Evolutionary conservation across 2,888 invertebrate species (phyloP), one percentile per base, ranked within the genome.

Genomic region (Acanthococcus lagerstroemiae): DNA sequence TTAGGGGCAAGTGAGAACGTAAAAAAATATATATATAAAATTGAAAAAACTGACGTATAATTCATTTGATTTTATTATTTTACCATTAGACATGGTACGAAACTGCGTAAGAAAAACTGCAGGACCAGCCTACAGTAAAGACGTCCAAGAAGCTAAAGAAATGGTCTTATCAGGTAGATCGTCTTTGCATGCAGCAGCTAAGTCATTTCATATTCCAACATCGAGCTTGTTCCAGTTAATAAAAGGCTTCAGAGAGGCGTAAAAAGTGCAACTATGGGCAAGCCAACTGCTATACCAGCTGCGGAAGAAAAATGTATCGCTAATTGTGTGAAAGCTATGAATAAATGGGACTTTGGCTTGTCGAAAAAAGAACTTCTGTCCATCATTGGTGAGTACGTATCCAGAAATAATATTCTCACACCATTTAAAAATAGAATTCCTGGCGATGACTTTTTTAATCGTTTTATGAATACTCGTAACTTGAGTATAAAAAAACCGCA

Each of bases 271-370:
- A 57, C 21, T 57, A 37, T 57, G 19, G 57, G 57, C 44, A 30
- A 44, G 21, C 21, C 21, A 44, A 45, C 57, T 22, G 57, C 57
- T 9, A 37, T 57, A n/a, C 44, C 22, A 37, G 9, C 44, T n/a
- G 24, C 19, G 9, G 44, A 24, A 22, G 57, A 57, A 44, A 17
- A 37, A 57, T 19, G 24, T 15, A n/a, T 57, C 15, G 44, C 57
- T 24, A 30, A 57, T 57, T 57, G 37, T 21, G 22, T 57, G 26
- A 58, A 37, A 44, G 45, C 17, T 2, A 44, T 58, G 58, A 25
- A 58, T 22, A 58, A 46, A 46, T 58, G 46, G 44, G 58, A 45
- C 21, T 22, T 25, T 45, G 58, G 58, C 12, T 22, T 57, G 44
- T 57, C 57, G 22, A 45, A 25, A 21, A 57, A 57, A 44, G 57